Evolutionary conservation across 1,140 invertebrate genomes (phyloP).

Genomic region (Sycobia sp.): DNA sequence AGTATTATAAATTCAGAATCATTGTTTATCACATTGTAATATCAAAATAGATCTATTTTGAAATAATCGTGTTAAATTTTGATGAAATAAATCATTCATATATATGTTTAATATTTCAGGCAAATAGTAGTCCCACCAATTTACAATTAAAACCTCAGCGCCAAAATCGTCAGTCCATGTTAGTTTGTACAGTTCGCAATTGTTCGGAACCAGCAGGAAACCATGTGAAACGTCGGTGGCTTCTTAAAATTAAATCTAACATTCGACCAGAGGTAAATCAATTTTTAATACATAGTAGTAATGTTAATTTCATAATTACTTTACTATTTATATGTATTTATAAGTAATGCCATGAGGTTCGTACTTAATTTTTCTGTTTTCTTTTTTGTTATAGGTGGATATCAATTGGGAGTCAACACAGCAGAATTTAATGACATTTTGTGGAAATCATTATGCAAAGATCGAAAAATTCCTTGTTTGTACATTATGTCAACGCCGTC

Average conservation of each 20-base stretch:
- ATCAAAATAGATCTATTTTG: no score
- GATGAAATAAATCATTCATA: no score
- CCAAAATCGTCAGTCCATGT: slow-evolving; percentile 55
- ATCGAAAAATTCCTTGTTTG: slow-evolving; percentile 76
- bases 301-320: slow-evolving; percentile 11
- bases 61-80: not conserved
- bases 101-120: no score
- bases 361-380: no score
- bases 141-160: slow-evolving; percentile 55
- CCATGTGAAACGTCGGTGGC: slow-evolving; percentile 77
- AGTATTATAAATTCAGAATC: no score
- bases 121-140: slow-evolving; percentile 57
- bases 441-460: slow-evolving; percentile 59
- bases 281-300: not conserved
- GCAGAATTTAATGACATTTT: slow-evolving; percentile 61
- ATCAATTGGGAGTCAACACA: slow-evolving; percentile 59
- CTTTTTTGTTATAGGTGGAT: slow-evolving; percentile 44
- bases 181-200: slow-evolving; percentile 53
- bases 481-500: slow-evolving; percentile 73
- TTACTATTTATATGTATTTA: slow-evolving; percentile 5
- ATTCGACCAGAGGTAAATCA: slow-evolving; percentile 73
- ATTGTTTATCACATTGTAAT: no score
- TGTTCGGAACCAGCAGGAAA: slow-evolving; percentile 71
- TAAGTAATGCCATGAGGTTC: no score
- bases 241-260: slow-evolving; percentile 73